Base-by-base conservation (phyloP, 2,888 invertebrate species). In the Charanyca ferruginea region DNA sequence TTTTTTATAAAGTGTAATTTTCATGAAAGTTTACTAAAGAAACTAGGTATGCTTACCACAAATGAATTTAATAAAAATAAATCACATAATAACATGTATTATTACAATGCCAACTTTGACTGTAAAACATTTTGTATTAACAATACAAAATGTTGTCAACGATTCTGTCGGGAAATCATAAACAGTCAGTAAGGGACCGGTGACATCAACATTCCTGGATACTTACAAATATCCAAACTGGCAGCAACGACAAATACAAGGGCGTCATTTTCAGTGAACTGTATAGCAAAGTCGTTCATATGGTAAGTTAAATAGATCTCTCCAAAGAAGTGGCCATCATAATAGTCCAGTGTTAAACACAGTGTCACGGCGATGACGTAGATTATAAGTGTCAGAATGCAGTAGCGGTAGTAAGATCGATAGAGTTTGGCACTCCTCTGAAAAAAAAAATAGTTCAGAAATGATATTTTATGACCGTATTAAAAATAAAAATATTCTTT, bases 361-460 rank as follows among this genome's bases (percentile, higher is more conserved):
- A 64, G 16, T 8, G 8, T 16, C 3, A 18, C 25, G 5, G 13
- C 13, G 32, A 22, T 4, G n/a, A 38, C 7, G 59, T 52, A 74
- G 9, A 18, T 9, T 4, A 35, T 6, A 9, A 72, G n/a, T 1
- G 60, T 60, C 4, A 55, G 0, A 7, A 72, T 51, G 22, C 75
- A 55, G 35, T 72, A 72, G 3, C 5, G 18, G 25, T 47, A 74
- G 68, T 72, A 72, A 1, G 9, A 0, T 1, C 28, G 23, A 16
- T 67, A 67, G 0, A 67, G 42, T 0, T 0, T 42, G n/a, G 2
- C 58, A 47, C 42, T 74, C 60, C 23, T 74, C 72, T 74, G 74
- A 20, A 74, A 66, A 16, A 35, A 16, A 55, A 4, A 48, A n/a
- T n/a, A n/a, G n/a, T n/a, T n/a, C 42, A 41, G 3, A 1, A 11